Evolutionary conservation across 2,888 invertebrate genomes (phyloP).

Genomic region (Lordiphosa fenestrarum): DNA sequence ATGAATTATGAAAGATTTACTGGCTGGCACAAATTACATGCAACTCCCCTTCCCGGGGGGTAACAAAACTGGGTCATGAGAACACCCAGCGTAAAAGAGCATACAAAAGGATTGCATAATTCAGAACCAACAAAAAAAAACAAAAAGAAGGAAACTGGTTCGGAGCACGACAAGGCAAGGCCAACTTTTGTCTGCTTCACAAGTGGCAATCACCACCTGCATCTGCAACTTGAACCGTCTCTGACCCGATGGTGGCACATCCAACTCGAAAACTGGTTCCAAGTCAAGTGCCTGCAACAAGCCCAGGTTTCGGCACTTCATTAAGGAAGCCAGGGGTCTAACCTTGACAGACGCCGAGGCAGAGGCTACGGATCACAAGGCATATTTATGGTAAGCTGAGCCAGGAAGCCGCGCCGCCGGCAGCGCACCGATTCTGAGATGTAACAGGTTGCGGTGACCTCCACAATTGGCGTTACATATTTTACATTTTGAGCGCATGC

Average conservation of each 20-base stretch:
- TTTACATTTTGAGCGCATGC: conserved; percentile 30
- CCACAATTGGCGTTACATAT: conserved; percentile 55
- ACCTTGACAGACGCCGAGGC: conserved; percentile 40
- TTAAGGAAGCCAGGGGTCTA: conserved; percentile 60
- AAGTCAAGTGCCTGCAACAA: conserved; percentile 55
- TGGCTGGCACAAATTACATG: conserved; percentile 31
- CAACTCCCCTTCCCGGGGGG: neutral
- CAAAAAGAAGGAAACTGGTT: conserved; percentile 65
- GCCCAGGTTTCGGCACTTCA: conserved; percentile 73
- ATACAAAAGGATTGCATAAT: conserved; percentile 51
- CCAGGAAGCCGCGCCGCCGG: conserved; percentile 34
- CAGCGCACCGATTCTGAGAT: conserved; percentile 20
- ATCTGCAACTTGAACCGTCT: conserved; percentile 30
- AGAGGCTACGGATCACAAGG: conserved; percentile 43
- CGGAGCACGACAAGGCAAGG: conserved; percentile 49
- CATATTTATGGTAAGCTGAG: conserved; percentile 57
- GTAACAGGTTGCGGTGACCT: conserved; percentile 72
- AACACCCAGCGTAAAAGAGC: conserved; percentile 24
- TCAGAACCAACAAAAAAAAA: conserved; percentile 61
- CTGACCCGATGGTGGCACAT: conserved; percentile 44
- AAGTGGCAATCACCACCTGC: conserved; percentile 70
- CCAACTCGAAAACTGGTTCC: conserved; percentile 44
- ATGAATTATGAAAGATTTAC: conserved; percentile 37
- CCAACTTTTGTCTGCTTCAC: conserved; percentile 10
- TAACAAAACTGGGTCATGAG: conserved; percentile 63